A percentile compares a stretch with the other conserved stretches of the same genome.
Conservation (phyloP, 92 coral and sea anemone species). For the Virgularia gustaviana region DNA sequence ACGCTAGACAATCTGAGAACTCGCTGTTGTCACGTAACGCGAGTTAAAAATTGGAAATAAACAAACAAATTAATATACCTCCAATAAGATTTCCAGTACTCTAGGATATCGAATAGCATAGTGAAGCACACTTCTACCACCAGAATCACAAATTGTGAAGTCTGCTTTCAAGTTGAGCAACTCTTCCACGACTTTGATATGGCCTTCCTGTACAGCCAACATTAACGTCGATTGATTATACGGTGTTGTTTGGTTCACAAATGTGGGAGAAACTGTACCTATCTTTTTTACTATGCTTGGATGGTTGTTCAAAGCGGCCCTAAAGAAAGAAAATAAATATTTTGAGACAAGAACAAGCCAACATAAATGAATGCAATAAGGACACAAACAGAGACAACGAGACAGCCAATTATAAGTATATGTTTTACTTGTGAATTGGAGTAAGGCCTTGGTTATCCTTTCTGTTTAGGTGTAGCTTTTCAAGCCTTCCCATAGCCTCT, state of each 20-base stretch:
- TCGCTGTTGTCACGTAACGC: too few species aligned
- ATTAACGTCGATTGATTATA: conserved; percentile 9
- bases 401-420: too few species aligned
- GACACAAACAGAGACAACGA: not conserved
- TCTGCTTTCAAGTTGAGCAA: conserved; percentile 27
- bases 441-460: conserved; percentile 20
- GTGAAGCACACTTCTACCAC: conserved; percentile 20
- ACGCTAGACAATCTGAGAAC: too few species aligned
- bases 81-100: not conserved
- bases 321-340: not conserved
- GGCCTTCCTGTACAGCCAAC: conserved; percentile 26
- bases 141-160: conserved; percentile 4
- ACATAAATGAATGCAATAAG: not conserved
- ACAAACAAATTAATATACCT: too few species aligned
- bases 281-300: not conserved
- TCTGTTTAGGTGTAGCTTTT: conserved; percentile 4
- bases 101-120: conserved; percentile 15
- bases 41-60: too few species aligned
- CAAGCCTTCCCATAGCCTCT: conserved; percentile 9
- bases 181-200: conserved; percentile 25
- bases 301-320: conserved; percentile 23
- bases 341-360: not conserved
- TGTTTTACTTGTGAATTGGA: conserved; percentile 30
- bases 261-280: not conserved
- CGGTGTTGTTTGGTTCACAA: conserved; percentile 14